Evolutionary conservation across 1,140 invertebrate genomes (phyloP), one percentile per base, ranked within the genome.

Genomic region (Hyphantria cunea): DNA sequence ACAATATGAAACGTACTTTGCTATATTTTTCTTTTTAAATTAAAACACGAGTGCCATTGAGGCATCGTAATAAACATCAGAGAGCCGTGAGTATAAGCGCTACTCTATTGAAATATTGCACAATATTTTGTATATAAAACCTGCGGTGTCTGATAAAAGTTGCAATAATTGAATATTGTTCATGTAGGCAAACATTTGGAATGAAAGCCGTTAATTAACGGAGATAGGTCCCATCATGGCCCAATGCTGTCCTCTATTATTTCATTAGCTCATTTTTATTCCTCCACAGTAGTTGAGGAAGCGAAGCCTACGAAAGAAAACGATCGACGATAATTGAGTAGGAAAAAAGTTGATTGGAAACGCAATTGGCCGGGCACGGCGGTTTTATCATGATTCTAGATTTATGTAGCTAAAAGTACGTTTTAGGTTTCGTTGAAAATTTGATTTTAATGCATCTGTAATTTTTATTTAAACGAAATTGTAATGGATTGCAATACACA

Each of bases 251-350:
- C 54, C 50, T 68, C 54, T 63, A 71, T 76, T 71, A 76, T 72
- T 76, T 73, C 65, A 76, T 73, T 71, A 76, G 58, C 59, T 67
- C 44, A 62, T 66, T 76, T 71, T 73, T 76, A 73, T 71, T 76
- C 56, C 53, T 58, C 61, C 63, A 48, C 62, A 41, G 56, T 59
- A 63, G 65, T 48, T 62, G 45, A 39, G 53, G 50, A 59, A 42
- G 52, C 54, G 39, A 32, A 47, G 42, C 45, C 31, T 47, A 51
- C 42, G 34, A 56, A 58, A 63, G 53, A 70, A 67, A 64, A 63
- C 53, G 66, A 68, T 65, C 52, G 64, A 67, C 61, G 51, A 62
- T 70, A 70, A 76, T 76, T 65, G 70, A 67, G 51, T 71, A 61
- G 61, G 68, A 74, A 71, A 56, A 64, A 62, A 59, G 59, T 64